Evolutionary conservation across 53 echinoderm and acorn worm species (phyloP), one percentile per base, ranked within the genome.

Genomic region (Crossaster papposus): DNA sequence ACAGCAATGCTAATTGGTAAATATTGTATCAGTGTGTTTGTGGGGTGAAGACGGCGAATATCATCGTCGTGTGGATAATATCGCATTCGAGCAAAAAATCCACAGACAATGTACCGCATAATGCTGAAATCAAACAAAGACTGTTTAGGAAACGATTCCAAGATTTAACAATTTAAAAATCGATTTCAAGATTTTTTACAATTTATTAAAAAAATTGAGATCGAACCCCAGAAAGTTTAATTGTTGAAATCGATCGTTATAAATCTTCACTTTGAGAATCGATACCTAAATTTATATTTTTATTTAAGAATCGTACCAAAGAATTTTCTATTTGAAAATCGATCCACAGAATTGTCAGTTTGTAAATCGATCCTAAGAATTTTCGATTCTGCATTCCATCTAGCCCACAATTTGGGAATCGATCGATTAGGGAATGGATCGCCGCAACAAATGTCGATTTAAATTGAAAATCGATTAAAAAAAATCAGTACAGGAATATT

Each of bases 1-100:
- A 38, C 26, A 83, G 24, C 23, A n/a, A 50, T 78, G 78, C 50
- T 70, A 31, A 71, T 72, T 18, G 32, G 53, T 54, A 84, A 84
- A 72, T 72, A 84, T 84, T 84, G 72, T 84, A 72, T 73, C 84
- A 84, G 84, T 73, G 30, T 54, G 84, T 72, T 72, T 72, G 70
- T 65, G 22, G 51, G 38, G 0, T 65, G 65, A 70, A 75, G 75
- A 75, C 75, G 14, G 15, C 15, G 31, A 33, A 12, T 75, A 37
- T 33, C 4, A 36, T 30, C 38, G 70, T 14, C 22, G 1, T 44
- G 0, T 44, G 22, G 17, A 11, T 18, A 2, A 58, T 58, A 17
- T 58, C 44, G 58, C 7, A 58, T 4, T n/a, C n/a, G n/a, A n/a
- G n/a, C n/a, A 58, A 58, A 3, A 11, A 58, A 58, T 17, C 58